Conservation (phyloP, 2,113 vertebrate genomes). For the Sterna hirundo region DNA sequence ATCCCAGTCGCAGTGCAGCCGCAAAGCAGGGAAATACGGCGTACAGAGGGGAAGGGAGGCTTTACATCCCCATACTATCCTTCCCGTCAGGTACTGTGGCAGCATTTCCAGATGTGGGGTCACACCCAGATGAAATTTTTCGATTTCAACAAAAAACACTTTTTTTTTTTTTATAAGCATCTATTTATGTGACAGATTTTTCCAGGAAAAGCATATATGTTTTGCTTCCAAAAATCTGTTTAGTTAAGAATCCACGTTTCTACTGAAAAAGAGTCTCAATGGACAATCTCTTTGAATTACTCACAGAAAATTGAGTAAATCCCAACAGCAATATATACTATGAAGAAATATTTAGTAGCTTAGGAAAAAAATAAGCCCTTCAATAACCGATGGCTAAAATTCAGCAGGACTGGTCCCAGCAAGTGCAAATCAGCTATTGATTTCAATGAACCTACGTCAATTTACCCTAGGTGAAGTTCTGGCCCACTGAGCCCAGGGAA, state of each 20-base stretch:
- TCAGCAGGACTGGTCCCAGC: neutral
- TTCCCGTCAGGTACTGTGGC: neutral
- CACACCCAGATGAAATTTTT: neutral
- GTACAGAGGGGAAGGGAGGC: fast-evolving
- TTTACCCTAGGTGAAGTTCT: conserved; percentile 26
- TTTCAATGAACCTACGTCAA: neutral
- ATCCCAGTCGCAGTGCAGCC: neutral
- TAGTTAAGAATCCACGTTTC: neutral
- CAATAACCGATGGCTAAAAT: neutral
- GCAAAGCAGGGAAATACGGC: fast-evolving
- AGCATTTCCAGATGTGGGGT: neutral
- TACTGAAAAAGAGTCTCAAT: neutral
- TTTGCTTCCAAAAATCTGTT: neutral
- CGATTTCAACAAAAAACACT: neutral
- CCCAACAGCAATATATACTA: neutral
- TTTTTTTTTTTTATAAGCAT: neutral
- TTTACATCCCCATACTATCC: neutral
- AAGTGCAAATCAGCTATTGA: neutral
- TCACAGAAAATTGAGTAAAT: neutral
- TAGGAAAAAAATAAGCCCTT: neutral
- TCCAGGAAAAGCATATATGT: neutral
- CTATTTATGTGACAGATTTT: neutral
- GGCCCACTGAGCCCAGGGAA: conserved; percentile 44
- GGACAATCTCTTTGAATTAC: neutral
- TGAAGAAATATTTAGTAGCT: neutral